Conservation (phyloP, 2,888 invertebrate genomes). For the Nesidiocoris tenuis region DNA sequence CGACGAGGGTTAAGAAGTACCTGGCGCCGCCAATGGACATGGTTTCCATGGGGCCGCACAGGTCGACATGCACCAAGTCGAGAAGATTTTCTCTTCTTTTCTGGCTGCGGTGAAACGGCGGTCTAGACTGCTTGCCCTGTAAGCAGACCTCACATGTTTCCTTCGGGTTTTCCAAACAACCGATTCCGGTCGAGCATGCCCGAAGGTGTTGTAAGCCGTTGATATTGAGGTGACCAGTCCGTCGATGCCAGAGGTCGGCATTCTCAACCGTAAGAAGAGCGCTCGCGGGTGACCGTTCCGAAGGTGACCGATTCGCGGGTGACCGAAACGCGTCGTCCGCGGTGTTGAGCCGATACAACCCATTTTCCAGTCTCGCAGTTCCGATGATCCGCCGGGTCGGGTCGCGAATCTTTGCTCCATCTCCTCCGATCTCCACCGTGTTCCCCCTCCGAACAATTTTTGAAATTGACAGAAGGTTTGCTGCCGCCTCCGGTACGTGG, state of each 20-base stretch:
- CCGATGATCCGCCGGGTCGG: too few relatives aligned
- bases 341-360: not conserved
- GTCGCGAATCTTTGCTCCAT: too few relatives aligned
- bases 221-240: constrained; percentile 1
- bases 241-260: constrained; percentile 20
- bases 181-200: not conserved
- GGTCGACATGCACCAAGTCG: constrained; percentile 10
- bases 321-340: too few relatives aligned
- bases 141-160: constrained; percentile 10
- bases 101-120: not conserved
- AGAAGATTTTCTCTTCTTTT: not conserved
- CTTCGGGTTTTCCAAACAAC: not conserved
- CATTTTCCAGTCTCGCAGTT: not conserved
- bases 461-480: too few relatives aligned
- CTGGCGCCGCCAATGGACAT: not conserved
- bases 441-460: too few relatives aligned
- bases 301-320: not conserved
- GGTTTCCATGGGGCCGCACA: constrained; percentile 24
- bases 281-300: not conserved
- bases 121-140: not conserved
- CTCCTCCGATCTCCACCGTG: too few relatives aligned
- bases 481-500: too few relatives aligned
- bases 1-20: constrained; percentile 5
- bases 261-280: too few relatives aligned
- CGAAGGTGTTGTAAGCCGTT: not conserved